Conservation (phyloP, 2,113 vertebrate species). For the Daboia siamensis region DNA sequence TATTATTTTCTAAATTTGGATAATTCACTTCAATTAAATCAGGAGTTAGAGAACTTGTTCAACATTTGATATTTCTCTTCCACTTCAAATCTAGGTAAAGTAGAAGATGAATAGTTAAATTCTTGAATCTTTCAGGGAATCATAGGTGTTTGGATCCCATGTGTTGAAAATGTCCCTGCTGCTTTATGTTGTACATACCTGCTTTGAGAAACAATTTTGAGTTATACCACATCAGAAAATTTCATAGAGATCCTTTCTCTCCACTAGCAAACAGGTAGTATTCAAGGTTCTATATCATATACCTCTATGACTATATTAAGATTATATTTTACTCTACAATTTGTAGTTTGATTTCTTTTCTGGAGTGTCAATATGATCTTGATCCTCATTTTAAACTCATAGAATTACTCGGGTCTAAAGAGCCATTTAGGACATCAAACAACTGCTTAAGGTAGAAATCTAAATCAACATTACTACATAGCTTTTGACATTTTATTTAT, state of each 20-base stretch:
- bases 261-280: not conserved
- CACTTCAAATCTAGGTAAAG: not conserved
- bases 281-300: not conserved
- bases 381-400: not conserved
- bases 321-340: not conserved
- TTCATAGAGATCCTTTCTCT: not conserved
- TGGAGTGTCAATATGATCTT: not conserved
- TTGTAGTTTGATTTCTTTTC: not conserved
- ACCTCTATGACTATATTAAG: not conserved
- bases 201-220: not conserved
- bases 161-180: not conserved
- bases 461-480: not conserved
- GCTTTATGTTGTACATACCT: not conserved
- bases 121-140: not conserved
- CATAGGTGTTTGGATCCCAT: not conserved
- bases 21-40: not conserved
- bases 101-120: not conserved
- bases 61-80: not conserved
- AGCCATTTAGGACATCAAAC: not conserved
- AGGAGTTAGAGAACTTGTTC: not conserved
- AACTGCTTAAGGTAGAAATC: not conserved
- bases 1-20: not conserved
- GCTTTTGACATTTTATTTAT: not conserved
- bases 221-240: not conserved
- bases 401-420: not conserved